Percentiles rank a stretch among this genome's conserved stretches.
phyloP scores from a whole-genome alignment of 2,797 vertebrate species.

The Eulemur mongoz region DNA sequence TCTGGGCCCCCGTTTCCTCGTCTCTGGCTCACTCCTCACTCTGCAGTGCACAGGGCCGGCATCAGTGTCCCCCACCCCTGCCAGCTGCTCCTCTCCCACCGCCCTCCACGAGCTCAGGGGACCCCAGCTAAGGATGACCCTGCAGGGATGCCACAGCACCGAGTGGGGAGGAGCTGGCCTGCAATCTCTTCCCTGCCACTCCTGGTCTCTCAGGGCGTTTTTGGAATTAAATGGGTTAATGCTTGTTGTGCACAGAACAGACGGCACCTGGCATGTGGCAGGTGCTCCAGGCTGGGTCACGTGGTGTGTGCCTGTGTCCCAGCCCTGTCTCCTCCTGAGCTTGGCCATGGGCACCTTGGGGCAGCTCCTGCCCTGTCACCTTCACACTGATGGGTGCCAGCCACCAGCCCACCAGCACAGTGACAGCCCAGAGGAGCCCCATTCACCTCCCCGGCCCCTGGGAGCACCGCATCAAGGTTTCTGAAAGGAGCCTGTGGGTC shows the following conservation, averaged over 20 bases:
- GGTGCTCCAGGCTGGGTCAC: background rate
- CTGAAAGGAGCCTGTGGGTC: background rate
- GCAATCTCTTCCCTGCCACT: background rate
- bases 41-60: background rate
- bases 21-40: background rate
- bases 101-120: background rate
- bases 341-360: background rate
- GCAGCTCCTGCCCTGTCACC: background rate
- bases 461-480: background rate
- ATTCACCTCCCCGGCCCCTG: background rate
- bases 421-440: background rate
- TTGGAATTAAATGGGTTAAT: background rate
- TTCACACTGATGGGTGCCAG: background rate
- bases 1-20: background rate
- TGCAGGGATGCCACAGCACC: no score
- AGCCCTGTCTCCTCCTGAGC: background rate
- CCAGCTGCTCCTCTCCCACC: background rate
- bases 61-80: background rate
- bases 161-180: background rate
- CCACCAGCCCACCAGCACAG: background rate
- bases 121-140: background rate
- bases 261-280: constrained; percentile 14
- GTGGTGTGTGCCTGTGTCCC: background rate
- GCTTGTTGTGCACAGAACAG: constrained; percentile 11
- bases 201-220: background rate